Evolutionary conservation across 2,888 invertebrate species (phyloP).

Genomic region (Euphydryas editha): DNA sequence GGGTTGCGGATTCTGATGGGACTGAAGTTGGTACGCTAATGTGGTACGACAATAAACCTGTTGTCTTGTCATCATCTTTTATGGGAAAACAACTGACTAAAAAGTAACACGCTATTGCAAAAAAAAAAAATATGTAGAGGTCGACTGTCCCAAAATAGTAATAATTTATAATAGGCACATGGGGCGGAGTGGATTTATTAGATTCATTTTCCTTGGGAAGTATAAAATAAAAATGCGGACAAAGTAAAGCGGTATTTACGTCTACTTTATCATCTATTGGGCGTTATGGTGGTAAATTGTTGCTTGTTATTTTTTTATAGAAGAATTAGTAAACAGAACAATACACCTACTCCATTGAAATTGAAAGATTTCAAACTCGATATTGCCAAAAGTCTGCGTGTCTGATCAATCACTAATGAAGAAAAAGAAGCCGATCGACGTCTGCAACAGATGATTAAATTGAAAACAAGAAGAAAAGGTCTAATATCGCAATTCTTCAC

Average conservation of each 20-base stretch:
- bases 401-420: constrained; percentile 26
- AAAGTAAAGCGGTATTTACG: constrained; percentile 38
- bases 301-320: constrained; percentile 37
- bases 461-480: constrained; percentile 26
- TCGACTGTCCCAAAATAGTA: constrained; percentile 34
- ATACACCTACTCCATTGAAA: constrained; percentile 24
- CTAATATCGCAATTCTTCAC: constrained; percentile 30
- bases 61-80: constrained; percentile 39
- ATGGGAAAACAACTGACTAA: constrained; percentile 34
- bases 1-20: constrained; percentile 25
- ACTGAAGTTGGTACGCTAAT: constrained; percentile 28
- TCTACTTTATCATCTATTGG: constrained; percentile 40
- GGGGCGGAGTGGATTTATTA: constrained; percentile 39
- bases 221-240: constrained; percentile 40
- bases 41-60: constrained; percentile 42
- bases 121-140: constrained; percentile 33
- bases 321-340: constrained; percentile 28
- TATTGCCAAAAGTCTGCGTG: constrained; percentile 32
- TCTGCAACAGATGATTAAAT: constrained; percentile 26
- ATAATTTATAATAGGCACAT: constrained; percentile 32
- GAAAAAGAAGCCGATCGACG: constrained; percentile 34
- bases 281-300: constrained; percentile 23
- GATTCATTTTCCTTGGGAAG: constrained; percentile 35
- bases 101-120: constrained; percentile 35
- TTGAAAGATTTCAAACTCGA: constrained; percentile 34